Evolutionary conservation across 2,797 vertebrate species (phyloP).

Genomic region (Pseudomugil tenellus): DNA sequence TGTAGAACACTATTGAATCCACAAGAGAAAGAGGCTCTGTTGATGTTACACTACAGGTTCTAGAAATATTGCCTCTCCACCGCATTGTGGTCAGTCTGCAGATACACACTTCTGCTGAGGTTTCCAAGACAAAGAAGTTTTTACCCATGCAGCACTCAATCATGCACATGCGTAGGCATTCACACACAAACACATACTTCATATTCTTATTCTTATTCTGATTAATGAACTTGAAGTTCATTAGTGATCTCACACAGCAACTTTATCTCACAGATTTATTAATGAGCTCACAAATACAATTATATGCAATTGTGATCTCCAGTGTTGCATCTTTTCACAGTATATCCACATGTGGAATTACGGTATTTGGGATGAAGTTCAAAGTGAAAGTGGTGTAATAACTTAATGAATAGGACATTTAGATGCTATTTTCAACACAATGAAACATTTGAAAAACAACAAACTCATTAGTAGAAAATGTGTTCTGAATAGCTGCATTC

Average conservation of each 20-base stretch:
- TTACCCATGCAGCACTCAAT: constrained; percentile 14
- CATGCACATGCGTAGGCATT: constrained; percentile 3
- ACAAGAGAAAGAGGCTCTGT: constrained; percentile 9
- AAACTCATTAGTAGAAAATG: constrained; percentile 19
- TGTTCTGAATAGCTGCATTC: constrained; percentile 12
- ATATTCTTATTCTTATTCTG: constrained; percentile 51
- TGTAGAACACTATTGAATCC: constrained; percentile 10
- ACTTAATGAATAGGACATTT: constrained; percentile 35
- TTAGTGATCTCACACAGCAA: constrained; percentile 40
- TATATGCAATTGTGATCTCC: constrained; percentile 29
- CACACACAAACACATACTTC: constrained; percentile 15
- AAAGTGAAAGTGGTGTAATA: constrained; percentile 10
- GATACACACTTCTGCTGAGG: constrained; percentile 1
- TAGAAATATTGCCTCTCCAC: constrained; percentile 12
- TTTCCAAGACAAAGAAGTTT: constrained; percentile 12
- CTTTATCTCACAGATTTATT: constrained; percentile 43
- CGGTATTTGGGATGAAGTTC: constrained; percentile 24
- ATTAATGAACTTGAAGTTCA: constrained; percentile 74
- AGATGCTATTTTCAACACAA: constrained; percentile 37
- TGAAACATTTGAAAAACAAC: constrained; percentile 28
- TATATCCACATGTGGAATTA: constrained; percentile 11
- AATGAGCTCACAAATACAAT: constrained; percentile 49
- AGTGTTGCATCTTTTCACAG: constrained; percentile 16
- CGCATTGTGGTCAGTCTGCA: constrained; percentile 15
- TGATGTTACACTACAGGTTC: constrained; percentile 14